phyloP scores from a whole-genome alignment of 1,140 invertebrate species.

The Lepidurus packardi region DNA sequence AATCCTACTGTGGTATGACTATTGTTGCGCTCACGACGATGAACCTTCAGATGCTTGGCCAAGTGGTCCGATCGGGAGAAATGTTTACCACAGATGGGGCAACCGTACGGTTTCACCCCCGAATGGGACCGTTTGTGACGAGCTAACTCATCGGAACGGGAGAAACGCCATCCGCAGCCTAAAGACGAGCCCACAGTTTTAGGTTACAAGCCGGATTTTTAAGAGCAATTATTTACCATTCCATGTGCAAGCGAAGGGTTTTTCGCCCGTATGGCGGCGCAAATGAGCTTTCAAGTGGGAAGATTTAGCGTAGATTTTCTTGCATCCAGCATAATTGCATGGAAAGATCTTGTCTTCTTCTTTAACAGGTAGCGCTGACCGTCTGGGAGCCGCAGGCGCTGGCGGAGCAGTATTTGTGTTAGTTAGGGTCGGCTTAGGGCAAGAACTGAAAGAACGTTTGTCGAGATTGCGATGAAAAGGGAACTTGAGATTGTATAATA shows the following conservation, averaged over 20 bases:
- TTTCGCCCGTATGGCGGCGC: conserved; percentile 87
- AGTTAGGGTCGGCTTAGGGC: not conserved
- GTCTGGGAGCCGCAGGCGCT: not conserved
- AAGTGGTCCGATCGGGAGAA: conserved; percentile 86
- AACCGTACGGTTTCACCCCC: conserved; percentile 79
- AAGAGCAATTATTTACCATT: conserved; percentile 47
- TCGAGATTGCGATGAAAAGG: not conserved
- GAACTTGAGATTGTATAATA: not conserved
- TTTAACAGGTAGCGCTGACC: conserved; percentile 39
- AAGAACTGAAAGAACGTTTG: not conserved
- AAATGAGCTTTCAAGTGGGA: conserved; percentile 91
- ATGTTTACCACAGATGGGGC: conserved; percentile 71
- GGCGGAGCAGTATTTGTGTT: not conserved
- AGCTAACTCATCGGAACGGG: conserved; percentile 85
- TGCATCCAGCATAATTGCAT: conserved; percentile 56
- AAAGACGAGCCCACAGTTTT: not conserved
- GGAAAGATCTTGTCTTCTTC: conserved; percentile 54
- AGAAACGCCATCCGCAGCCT: conserved; percentile 85
- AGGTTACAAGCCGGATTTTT: not conserved
- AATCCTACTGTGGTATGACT: not conserved
- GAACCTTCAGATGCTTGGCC: conserved; percentile 81
- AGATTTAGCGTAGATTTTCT: conserved; percentile 79
- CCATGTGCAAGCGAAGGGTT: conserved; percentile 88
- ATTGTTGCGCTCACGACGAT: conserved; percentile 43
- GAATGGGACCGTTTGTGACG: conserved; percentile 73